Percentiles rank a stretch among this genome's conserved stretches.
Conservation (phyloP, 2,797 vertebrate species). For the Chaetophractus vellerosus region DNA sequence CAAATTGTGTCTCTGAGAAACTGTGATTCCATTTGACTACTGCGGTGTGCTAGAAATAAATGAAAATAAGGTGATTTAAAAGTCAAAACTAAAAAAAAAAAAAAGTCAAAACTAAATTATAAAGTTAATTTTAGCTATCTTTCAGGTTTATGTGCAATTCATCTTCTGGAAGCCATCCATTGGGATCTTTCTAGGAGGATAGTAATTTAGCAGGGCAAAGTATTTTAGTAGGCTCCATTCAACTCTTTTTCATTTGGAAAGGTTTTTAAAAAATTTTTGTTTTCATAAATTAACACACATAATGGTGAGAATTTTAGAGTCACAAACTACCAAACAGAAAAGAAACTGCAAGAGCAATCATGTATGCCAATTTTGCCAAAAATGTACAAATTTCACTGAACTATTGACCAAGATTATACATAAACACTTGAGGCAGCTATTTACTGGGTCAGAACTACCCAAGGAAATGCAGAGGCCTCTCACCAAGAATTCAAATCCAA, state of each 20-base stretch:
- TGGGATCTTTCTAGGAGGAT: constrained; percentile 56
- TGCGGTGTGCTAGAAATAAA: constrained; percentile 90
- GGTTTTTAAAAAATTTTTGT: constrained; percentile 87
- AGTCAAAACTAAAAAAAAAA: no score
- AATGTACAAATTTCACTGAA: constrained; percentile 86
- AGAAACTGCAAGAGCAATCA: constrained; percentile 54
- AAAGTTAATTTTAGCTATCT: constrained; percentile 61
- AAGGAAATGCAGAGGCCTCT: constrained; percentile 82
- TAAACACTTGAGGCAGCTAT: constrained; percentile 82
- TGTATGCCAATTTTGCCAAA: constrained; percentile 86
- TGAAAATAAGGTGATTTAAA: constrained; percentile 60
- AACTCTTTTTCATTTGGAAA: constrained; percentile 63
- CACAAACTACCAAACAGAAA: no score
- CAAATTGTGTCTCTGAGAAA: constrained; percentile 91
- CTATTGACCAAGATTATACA: constrained; percentile 86
- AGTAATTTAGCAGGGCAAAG: constrained; percentile 7
- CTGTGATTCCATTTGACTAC: constrained; percentile 93
- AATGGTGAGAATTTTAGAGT: no score
- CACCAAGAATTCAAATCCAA: constrained; percentile 79
- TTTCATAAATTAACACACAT: constrained; percentile 87
- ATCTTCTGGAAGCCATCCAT: neutral
- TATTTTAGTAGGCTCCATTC: neutral
- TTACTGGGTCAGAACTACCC: constrained; percentile 83
- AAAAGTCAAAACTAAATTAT: constrained; percentile 66
- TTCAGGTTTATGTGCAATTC: constrained; percentile 64